phyloP scores from a whole-genome alignment of 37 sponge, comb jelly and placozoan species.

The Petrosia ficiformis region DNA sequence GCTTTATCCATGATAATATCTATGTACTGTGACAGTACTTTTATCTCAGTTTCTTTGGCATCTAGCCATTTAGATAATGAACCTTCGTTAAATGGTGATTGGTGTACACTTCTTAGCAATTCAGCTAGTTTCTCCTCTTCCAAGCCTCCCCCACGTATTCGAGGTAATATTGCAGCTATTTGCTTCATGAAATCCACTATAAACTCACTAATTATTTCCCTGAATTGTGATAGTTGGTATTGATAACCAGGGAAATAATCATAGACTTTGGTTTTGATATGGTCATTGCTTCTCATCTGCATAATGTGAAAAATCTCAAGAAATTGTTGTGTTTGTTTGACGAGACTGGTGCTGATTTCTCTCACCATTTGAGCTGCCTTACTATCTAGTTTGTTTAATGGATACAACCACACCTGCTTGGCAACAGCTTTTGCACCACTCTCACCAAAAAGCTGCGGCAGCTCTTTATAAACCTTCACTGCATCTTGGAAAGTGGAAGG shows the following conservation, averaged over 20 bases:
- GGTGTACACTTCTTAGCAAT: background rate
- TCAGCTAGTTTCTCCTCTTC: constrained; percentile 22
- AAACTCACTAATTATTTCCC: background rate
- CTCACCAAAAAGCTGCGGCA: background rate
- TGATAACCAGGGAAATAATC: background rate
- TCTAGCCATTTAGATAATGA: background rate
- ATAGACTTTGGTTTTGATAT: background rate
- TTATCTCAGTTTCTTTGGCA: constrained; percentile 32
- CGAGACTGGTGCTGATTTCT: background rate
- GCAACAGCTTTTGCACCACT: background rate
- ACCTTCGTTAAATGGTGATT: constrained; percentile 18
- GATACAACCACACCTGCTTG: constrained; percentile 24
- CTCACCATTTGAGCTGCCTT: constrained; percentile 5
- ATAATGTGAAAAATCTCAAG: constrained; percentile 8
- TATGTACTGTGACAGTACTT: constrained; percentile 11
- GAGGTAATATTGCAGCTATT: constrained; percentile 8
- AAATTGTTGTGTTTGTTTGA: constrained; percentile 16
- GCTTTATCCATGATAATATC: background rate
- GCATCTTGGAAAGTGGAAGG: constrained; percentile 36
- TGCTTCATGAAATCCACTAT: background rate
- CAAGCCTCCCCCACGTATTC: constrained; percentile 7
- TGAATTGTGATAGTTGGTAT: constrained; percentile 2
- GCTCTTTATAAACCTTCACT: constrained; percentile 13
- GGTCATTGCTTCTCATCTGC: constrained; percentile 14
- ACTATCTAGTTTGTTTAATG: constrained; percentile 14